Conservation (phyloP, 2,888 invertebrate species). For the Apomyelois bistriatella region DNA sequence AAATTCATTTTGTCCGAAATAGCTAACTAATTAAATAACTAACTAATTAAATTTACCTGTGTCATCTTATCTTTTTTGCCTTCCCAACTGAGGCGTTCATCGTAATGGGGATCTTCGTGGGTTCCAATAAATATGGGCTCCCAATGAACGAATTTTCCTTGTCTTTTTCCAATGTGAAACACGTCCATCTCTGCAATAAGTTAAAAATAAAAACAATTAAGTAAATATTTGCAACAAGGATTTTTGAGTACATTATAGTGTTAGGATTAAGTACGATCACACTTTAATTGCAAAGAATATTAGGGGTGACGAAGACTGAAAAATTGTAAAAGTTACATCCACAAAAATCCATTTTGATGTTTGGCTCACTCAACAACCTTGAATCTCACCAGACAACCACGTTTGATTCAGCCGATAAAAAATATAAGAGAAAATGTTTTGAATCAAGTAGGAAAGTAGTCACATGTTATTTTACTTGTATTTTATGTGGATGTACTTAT, state of each 20-base stretch:
- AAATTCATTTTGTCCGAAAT: too few relatives aligned
- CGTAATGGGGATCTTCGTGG: constrained; percentile 92
- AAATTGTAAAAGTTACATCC: too few relatives aligned
- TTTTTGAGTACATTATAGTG: too few relatives aligned
- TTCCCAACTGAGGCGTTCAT: constrained; percentile 96
- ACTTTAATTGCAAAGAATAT: too few relatives aligned
- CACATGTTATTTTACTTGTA: neutral
- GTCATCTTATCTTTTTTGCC: constrained; percentile 98
- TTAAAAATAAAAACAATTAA: neutral
- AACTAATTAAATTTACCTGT: constrained; percentile 87
- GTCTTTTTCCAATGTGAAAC: constrained; percentile 91
- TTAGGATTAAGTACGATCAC: too few relatives aligned
- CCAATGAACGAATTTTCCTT: constrained; percentile 90
- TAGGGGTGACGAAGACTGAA: too few relatives aligned
- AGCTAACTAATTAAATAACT: too few relatives aligned
- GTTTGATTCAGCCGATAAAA: too few relatives aligned
- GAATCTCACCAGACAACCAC: too few relatives aligned
- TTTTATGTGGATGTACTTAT: neutral
- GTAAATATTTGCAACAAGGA: neutral
- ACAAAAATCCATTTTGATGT: too few relatives aligned
- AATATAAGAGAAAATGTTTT: too few relatives aligned
- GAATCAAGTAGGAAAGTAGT: neutral
- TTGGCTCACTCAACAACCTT: too few relatives aligned
- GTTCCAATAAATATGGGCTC: constrained; percentile 97
- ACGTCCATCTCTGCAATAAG: constrained; percentile 81